Base-by-base conservation (phyloP, 2,888 invertebrate species). In the Drosophila siamana region DNA sequence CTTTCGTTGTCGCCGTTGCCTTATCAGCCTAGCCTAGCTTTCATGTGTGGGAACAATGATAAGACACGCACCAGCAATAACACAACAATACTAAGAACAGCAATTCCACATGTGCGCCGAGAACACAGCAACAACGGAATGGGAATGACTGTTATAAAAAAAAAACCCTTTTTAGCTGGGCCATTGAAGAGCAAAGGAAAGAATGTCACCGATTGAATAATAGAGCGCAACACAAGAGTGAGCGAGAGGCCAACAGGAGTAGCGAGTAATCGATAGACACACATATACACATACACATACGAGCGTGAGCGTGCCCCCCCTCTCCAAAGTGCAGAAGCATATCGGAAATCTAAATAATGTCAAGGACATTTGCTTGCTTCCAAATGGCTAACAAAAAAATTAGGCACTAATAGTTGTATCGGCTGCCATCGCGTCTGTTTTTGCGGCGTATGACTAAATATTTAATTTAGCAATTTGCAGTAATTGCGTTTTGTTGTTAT, bases 381-480 rank as follows among this genome's bases (percentile, higher is more conserved):
- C 48, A 66, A 70, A 22, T 54, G 61, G 36, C 36, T 43, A 48
- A 48, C 19, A 26, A 38, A 38, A 19, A 9, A 15, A 48, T 38
- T 30, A 54, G 60, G 2, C 48, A 66, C 41, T 40, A 55, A 56
- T 47, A 55, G 40, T 16, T 11, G 41, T 44, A 15, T 19, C 40
- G 8, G 44, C 30, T 40, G 40, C 11, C 4, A n/a, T 22, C 40
- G 40, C 22, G 19, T 6, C 40, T 57, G 33, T 40, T 40, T 43
- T 43, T 51, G 40, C 54, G 4, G 57, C 33, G 59, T 64, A 57
- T 69, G 54, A 52, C 78, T 71, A 74, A 71, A 78, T 82, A 82
- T 82, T 82, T 72, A 69, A 70, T 62, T 65, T 48, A 78, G 41
- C 57, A 88, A 88, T 82, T 82, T 59, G 66, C 86, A 69, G 46